These are phyloP conservation scores for Tipula confusa DNA, from an alignment of 2,888 invertebrate species.

Conservation along the genomic window DNA sequence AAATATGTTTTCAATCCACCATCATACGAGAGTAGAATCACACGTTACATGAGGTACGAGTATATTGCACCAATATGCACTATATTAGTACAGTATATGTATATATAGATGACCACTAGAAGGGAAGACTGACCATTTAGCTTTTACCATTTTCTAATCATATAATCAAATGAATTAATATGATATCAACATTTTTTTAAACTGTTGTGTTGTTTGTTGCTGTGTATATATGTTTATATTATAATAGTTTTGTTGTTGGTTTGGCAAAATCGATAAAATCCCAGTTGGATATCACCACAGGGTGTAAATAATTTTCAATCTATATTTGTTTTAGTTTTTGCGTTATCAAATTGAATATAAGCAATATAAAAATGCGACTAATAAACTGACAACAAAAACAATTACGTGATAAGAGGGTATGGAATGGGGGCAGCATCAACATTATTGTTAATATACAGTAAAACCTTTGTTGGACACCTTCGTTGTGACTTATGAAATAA, in stretches of 20 bases:
- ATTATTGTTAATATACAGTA: no score
- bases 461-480: no score
- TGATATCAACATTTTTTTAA: not conserved
- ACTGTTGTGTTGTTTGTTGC: not conserved
- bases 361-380: not conserved
- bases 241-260: not conserved
- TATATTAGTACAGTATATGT: not conserved
- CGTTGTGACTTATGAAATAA: no score
- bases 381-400: not conserved
- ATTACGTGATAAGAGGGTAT: not conserved
- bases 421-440: no score
- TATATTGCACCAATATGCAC: not conserved
- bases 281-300: not conserved
- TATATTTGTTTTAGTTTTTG: not conserved
- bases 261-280: not conserved
- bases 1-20: not conserved
- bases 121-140: not conserved
- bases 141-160: not conserved
- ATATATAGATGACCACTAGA: not conserved
- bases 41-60: not conserved
- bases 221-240: not conserved
- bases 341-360: not conserved
- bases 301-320: not conserved
- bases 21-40: not conserved
- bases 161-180: not conserved